These are phyloP conservation scores for Rhincodon typus DNA, from an alignment of 2,797 vertebrate genomes.

Conservation along the genomic window DNA sequence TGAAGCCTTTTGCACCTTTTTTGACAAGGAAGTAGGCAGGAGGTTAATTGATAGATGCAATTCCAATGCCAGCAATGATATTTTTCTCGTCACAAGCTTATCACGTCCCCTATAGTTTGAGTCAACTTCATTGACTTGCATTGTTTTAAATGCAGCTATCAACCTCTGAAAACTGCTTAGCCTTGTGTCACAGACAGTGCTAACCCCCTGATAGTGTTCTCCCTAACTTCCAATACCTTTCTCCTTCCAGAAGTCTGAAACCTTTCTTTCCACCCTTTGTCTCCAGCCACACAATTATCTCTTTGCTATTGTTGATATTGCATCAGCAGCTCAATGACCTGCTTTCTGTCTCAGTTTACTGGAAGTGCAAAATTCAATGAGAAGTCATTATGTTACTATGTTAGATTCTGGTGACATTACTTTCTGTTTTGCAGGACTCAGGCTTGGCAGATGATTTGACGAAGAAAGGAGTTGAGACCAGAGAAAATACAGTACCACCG, in stretches of 20 bases:
- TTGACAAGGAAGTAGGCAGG: too few relatives aligned
- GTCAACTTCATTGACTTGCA: too few relatives aligned
- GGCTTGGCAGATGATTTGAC: constrained; percentile 46
- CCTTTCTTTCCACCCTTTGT: neutral
- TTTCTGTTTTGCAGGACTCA: constrained; percentile 47
- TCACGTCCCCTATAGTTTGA: too few relatives aligned
- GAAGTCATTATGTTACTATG: neutral
- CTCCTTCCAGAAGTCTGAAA: neutral
- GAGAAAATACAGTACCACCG: constrained; percentile 42
- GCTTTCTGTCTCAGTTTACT: neutral
- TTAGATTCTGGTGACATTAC: neutral
- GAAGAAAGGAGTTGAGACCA: constrained; percentile 46
- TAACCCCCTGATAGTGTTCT: too few relatives aligned
- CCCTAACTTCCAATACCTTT: neutral
- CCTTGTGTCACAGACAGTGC: too few relatives aligned
- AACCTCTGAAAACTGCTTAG: too few relatives aligned
- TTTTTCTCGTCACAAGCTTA: too few relatives aligned
- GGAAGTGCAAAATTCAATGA: neutral
- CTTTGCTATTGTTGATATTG: neutral
- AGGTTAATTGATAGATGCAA: too few relatives aligned
- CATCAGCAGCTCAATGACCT: neutral
- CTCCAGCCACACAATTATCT: neutral
- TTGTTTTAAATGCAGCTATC: too few relatives aligned
- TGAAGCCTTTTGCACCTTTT: too few relatives aligned
- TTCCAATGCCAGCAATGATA: too few relatives aligned